Evolutionary conservation across 64 coral and sea anemone species (phyloP).

Genomic region (Trachythela sp.): DNA sequence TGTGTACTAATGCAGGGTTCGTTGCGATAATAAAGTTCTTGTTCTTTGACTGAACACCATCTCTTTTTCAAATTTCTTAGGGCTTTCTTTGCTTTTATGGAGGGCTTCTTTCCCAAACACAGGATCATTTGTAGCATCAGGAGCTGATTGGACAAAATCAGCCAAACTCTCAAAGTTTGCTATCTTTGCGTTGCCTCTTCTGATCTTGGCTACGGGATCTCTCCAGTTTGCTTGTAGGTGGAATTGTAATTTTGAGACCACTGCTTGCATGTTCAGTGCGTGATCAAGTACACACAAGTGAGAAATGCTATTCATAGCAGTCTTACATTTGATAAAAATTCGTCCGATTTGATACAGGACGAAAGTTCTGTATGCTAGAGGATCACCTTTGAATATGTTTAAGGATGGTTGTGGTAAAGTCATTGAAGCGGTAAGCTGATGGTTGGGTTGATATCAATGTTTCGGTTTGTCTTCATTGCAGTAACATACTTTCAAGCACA

Average conservation of each 20-base stretch:
- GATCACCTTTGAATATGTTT: neutral
- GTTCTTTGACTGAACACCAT: neutral
- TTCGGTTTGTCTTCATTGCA: neutral
- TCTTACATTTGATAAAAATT: constrained; percentile 14
- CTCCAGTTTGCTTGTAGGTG: constrained; percentile 33
- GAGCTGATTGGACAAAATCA: constrained; percentile 22
- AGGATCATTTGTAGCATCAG: constrained; percentile 46
- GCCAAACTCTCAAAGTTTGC: constrained; percentile 2
- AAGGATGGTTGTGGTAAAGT: neutral
- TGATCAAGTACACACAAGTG: constrained; percentile 21
- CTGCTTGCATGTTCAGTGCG: constrained; percentile 26
- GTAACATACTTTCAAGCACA: neutral
- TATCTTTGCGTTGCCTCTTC: neutral
- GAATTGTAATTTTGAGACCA: constrained; percentile 13
- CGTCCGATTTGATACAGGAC: neutral
- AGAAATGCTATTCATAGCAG: constrained; percentile 19
- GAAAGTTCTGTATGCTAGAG: neutral
- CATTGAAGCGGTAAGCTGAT: constrained; percentile 3
- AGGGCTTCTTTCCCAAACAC: constrained; percentile 56
- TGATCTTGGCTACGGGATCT: constrained; percentile 21
- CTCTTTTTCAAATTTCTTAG: constrained; percentile 3
- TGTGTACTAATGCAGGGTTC: constrained; percentile 15
- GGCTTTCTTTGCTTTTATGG: constrained; percentile 21
- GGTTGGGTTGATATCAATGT: neutral
- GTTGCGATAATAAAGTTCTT: neutral